Conservation (phyloP, 2,888 invertebrate genomes). For the Oscheius sp. region DNA sequence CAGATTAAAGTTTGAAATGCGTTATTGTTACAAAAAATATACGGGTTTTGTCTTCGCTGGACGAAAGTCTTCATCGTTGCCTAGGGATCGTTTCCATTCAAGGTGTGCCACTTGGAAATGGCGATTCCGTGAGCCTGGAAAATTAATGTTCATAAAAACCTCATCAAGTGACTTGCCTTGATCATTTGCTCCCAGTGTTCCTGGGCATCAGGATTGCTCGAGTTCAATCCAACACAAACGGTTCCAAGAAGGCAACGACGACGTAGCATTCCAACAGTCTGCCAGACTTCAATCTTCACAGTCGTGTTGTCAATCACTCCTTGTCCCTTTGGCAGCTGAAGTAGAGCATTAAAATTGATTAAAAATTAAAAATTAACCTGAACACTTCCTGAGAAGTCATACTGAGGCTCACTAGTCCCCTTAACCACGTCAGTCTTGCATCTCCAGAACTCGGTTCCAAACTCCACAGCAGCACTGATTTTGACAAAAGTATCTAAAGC, state of each 20-base stretch:
- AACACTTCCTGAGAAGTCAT: conserved; percentile 53
- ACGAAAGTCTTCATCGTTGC: background rate
- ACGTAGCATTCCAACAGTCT: conserved; percentile 43
- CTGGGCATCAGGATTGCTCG: conserved; percentile 56
- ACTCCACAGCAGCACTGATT: conserved; percentile 52
- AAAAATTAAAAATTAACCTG: conserved; percentile 38
- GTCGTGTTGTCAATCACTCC: conserved; percentile 53
- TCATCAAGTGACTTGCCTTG: conserved; percentile 34
- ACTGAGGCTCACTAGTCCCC: conserved; percentile 51
- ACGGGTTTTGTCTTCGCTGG: no score
- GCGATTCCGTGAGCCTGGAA: conserved; percentile 59
- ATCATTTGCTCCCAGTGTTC: conserved; percentile 67
- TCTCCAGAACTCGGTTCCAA: conserved; percentile 52
- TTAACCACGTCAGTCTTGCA: conserved; percentile 59
- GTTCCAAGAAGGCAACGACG: conserved; percentile 57
- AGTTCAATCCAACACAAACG: conserved; percentile 55
- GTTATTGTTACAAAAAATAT: no score
- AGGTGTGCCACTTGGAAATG: conserved; percentile 65
- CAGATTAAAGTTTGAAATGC: background rate
- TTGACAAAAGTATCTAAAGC: conserved; percentile 59
- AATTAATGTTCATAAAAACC: conserved; percentile 2
- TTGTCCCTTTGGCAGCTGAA: conserved; percentile 49
- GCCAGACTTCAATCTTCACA: conserved; percentile 58
- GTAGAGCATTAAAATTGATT: no score
- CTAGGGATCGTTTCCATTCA: conserved; percentile 26